Conservation (phyloP, 2,888 invertebrate species). For the Amphimallon solstitiale region DNA sequence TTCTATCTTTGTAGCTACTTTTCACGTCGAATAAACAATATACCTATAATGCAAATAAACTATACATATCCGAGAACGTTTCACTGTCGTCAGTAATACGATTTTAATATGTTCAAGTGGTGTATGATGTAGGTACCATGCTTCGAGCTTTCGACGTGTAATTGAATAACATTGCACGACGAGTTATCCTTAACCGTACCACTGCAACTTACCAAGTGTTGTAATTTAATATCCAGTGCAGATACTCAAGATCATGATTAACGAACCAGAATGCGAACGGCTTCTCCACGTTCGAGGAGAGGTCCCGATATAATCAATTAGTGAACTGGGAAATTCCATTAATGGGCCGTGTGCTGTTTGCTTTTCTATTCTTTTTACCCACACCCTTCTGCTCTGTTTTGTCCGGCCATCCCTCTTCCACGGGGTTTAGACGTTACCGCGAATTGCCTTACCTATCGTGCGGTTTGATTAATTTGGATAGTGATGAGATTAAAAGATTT, state of each 20-base stretch:
- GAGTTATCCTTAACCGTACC: neutral
- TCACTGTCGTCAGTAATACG: too few relatives aligned
- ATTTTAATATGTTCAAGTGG: too few relatives aligned
- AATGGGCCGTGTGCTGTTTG: slow-evolving; percentile 13
- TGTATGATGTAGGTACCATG: too few relatives aligned
- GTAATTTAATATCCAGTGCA: slow-evolving; percentile 43
- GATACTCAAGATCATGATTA: slow-evolving; percentile 43
- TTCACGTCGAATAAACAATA: too few relatives aligned
- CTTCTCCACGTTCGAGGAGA: slow-evolving; percentile 37
- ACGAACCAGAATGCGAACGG: slow-evolving; percentile 44
- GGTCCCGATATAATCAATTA: slow-evolving; percentile 43
- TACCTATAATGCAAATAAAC: too few relatives aligned
- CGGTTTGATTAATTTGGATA: slow-evolving; percentile 1
- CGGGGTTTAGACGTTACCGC: neutral
- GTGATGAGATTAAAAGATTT: neutral
- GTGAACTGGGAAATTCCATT: slow-evolving; percentile 35
- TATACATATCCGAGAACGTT: too few relatives aligned
- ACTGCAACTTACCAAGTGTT: slow-evolving; percentile 38
- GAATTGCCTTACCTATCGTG: neutral
- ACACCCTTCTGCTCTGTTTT: neutral
- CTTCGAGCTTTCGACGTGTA: neutral
- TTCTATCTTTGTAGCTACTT: too few relatives aligned
- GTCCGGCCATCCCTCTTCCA: neutral
- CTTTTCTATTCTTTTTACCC: slow-evolving; percentile 15
- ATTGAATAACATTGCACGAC: neutral